Evolutionary conservation across 2,888 invertebrate genomes (phyloP), one percentile per base, ranked within the genome.

Genomic region (Eubasilissa splendida): DNA sequence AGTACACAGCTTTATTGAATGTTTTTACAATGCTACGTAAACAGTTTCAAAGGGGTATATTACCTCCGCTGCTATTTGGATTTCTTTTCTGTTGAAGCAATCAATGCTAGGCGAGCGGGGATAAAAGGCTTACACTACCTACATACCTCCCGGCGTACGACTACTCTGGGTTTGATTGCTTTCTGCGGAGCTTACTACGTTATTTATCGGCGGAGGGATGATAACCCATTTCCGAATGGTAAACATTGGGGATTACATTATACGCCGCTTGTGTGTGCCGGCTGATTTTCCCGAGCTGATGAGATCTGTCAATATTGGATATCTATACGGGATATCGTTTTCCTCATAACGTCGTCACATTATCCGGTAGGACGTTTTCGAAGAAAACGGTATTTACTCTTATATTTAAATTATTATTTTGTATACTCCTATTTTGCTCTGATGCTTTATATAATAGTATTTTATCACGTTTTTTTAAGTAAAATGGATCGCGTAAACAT

Each of bases 11-110:
- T 73, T 56, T 73, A 73, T 73, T 56, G 56, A 73, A 73, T 33
- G 71, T 66, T 76, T 42, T 42, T 65, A 71, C 76, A 66, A 81
- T 79, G 79, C 76, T 79, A 81, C 76, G 79, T 81, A 79, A 79
- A 81, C 81, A 81, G 76, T 81, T 81, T 81, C 74, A 81, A 79
- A 81, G 76, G 79, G 80, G 42, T 77, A 58, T 81, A 58, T 81
- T 70, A 75, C 75, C 76, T 60, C 76, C 59, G 63, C 76, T 76
- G 42, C 80, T 80, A 68, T 74, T 75, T 74, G 82, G 77, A 82
- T 82, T 82, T 82, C 80, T 80, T 82, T 80, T 82, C 82, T 80
- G 82, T 80, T 80, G 77, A 80, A 82, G 82, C 82, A 82, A 82
- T 82, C 82, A 82, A 82, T 82, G 82, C 73, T 78, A 77, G 76